A percentile compares a stretch with the other conserved stretches of the same genome.
phyloP scores from a whole-genome alignment of 2,113 vertebrate genomes.

The Tenebrosternarchus preto region DNA sequence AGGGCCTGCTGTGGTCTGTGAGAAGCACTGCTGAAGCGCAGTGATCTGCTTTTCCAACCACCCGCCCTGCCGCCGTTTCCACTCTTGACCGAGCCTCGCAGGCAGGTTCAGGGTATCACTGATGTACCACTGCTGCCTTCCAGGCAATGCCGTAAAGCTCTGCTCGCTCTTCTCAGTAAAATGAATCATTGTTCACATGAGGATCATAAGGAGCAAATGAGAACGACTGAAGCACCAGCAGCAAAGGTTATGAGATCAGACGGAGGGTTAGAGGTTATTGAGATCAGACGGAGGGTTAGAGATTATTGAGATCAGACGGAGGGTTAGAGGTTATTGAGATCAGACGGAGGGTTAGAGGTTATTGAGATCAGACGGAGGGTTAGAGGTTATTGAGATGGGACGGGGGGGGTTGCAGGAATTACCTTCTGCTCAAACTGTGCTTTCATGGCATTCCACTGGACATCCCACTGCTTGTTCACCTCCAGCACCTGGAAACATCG shows the following conservation, averaged over 20 bases:
- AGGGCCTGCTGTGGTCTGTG: slow-evolving; percentile 62
- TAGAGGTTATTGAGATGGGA: background rate
- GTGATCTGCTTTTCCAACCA: slow-evolving; percentile 38
- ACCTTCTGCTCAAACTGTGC: slow-evolving; percentile 98
- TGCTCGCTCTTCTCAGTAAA: slow-evolving; percentile 22
- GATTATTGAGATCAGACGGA: too few relatives aligned
- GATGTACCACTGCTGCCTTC: background rate
- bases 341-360: too few relatives aligned
- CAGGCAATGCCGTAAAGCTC: too few relatives aligned
- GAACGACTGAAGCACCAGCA: background rate
- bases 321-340: too few relatives aligned
- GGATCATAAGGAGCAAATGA: background rate
- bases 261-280: background rate
- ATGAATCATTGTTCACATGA: slow-evolving; percentile 33
- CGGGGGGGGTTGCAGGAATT: slow-evolving; percentile 26
- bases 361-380: slow-evolving; percentile 22
- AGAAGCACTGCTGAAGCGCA: slow-evolving; percentile 18
- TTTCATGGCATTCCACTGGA: slow-evolving; percentile 97
- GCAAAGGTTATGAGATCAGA: background rate
- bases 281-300: too few relatives aligned
- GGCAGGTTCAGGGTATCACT: background rate
- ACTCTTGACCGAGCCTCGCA: background rate
- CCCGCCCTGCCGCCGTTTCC: slow-evolving; percentile 41
- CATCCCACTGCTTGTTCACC: slow-evolving; percentile 99
- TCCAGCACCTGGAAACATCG: slow-evolving; percentile 84